Evolutionary conservation across 35 echinoderm and acorn worm genomes (phyloP).

Genomic region (Eucidaris tribuloides): DNA sequence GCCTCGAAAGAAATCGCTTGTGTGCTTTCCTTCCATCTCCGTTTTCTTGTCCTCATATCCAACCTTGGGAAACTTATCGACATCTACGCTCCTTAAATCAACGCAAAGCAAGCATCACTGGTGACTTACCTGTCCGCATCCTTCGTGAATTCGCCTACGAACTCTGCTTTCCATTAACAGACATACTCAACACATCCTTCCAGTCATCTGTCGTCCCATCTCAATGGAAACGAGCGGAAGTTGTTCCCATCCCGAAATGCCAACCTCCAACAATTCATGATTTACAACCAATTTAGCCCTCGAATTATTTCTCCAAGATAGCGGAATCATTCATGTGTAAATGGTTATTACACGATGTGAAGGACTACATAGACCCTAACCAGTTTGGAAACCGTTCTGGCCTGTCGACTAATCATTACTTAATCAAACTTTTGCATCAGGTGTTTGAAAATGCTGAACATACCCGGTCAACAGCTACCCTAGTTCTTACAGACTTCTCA

Average conservation of each 20-base stretch:
- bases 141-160: conserved; percentile 35
- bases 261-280: conserved; percentile 2
- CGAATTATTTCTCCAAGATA: conserved; percentile 26
- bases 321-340: conserved; percentile 22
- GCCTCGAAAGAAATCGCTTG: background rate
- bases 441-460: conserved; percentile 13
- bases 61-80: background rate
- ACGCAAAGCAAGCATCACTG: background rate
- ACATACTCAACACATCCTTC: conserved; percentile 46
- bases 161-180: conserved; percentile 20
- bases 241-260: conserved; percentile 41
- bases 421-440: conserved; percentile 25
- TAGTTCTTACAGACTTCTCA: background rate
- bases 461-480: background rate
- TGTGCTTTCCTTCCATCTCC: background rate
- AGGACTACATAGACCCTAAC: conserved; percentile 11
- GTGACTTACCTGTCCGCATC: conserved; percentile 11
- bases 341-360: conserved; percentile 30
- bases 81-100: background rate
- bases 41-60: background rate
- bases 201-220: conserved; percentile 4
- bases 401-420: conserved; percentile 7
- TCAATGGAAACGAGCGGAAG: conserved; percentile 36
- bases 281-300: background rate
- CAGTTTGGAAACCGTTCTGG: conserved; percentile 30